These are phyloP conservation scores for Ptychadena robeensis DNA, from an alignment of 2,797 vertebrate genomes.

Conservation along the genomic window DNA sequence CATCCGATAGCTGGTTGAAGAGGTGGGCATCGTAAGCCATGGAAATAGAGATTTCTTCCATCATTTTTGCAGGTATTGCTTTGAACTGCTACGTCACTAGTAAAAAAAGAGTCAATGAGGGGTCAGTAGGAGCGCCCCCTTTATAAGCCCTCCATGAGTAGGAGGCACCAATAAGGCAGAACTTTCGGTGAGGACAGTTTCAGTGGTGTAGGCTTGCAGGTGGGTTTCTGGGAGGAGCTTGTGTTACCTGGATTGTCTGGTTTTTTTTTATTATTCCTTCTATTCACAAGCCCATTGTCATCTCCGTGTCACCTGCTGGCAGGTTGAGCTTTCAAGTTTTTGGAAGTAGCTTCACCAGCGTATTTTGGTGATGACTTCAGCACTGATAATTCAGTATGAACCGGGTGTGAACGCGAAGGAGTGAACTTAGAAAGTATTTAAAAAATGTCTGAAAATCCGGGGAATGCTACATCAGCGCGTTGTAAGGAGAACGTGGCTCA, in stretches of 20 bases:
- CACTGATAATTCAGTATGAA: not conserved
- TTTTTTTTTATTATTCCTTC: not conserved
- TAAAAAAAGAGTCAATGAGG: slow-evolving; percentile 5
- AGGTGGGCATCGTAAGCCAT: slow-evolving; percentile 96
- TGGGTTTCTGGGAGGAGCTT: slow-evolving; percentile 43
- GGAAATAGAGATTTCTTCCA: slow-evolving; percentile 95
- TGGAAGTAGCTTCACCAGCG: not conserved
- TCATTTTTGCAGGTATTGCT: slow-evolving; percentile 81
- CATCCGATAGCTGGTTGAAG: slow-evolving; percentile 88
- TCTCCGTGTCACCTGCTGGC: not conserved
- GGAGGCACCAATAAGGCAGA: slow-evolving; percentile 29
- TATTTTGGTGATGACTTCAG: not conserved
- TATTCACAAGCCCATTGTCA: not conserved
- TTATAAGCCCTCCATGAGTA: not conserved
- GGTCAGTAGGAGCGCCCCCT: not conserved
- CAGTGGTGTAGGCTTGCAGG: slow-evolving; percentile 27
- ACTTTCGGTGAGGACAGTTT: slow-evolving; percentile 36
- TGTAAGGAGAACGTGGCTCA: slow-evolving; percentile 1
- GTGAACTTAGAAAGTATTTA: slow-evolving; percentile 42
- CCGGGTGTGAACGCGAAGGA: slow-evolving; percentile 16
- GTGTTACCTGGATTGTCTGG: not conserved
- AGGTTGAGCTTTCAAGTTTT: not conserved
- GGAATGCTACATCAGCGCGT: slow-evolving; percentile 53
- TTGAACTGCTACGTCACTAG: not conserved
- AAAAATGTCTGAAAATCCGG: slow-evolving; percentile 34